Conservation (phyloP, 1,140 invertebrate species). For the Trichonephila clavipes region DNA sequence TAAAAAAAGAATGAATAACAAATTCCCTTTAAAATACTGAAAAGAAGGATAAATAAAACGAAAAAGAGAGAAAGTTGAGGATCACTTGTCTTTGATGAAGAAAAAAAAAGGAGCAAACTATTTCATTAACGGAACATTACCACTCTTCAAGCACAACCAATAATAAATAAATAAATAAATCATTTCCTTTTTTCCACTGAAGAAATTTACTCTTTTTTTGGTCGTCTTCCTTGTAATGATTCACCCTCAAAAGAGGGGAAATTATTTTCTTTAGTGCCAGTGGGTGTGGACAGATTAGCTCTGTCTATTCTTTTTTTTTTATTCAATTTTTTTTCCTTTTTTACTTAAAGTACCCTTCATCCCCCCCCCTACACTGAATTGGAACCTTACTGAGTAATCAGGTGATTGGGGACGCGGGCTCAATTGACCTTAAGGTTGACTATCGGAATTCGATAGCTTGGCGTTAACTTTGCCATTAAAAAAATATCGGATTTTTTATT, state of each 20-base stretch:
- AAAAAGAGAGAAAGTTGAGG: too few relatives aligned
- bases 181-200: background rate
- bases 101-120: background rate
- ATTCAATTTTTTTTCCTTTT: background rate
- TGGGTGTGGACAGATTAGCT: slow-evolving; percentile 70
- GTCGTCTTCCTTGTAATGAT: slow-evolving; percentile 49
- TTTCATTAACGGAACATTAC: background rate
- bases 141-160: background rate
- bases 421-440: slow-evolving; percentile 67
- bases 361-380: background rate
- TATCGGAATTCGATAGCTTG: slow-evolving; percentile 64
- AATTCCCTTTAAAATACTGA: too few relatives aligned
- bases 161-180: background rate
- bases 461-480: slow-evolving; percentile 72
- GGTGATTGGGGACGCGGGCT: slow-evolving; percentile 42
- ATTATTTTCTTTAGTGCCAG: slow-evolving; percentile 48
- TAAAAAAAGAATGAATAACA: too few relatives aligned
- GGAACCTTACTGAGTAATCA: slow-evolving; percentile 47
- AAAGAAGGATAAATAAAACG: too few relatives aligned
- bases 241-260: slow-evolving; percentile 9
- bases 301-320: slow-evolving; percentile 42
- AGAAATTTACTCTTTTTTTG: background rate
- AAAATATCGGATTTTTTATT: slow-evolving; percentile 51
- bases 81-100: background rate
- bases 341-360: background rate